Evolutionary conservation across 2,888 invertebrate species (phyloP), one percentile per base, ranked within the genome.

Genomic region (Syrphus vitripennis): DNA sequence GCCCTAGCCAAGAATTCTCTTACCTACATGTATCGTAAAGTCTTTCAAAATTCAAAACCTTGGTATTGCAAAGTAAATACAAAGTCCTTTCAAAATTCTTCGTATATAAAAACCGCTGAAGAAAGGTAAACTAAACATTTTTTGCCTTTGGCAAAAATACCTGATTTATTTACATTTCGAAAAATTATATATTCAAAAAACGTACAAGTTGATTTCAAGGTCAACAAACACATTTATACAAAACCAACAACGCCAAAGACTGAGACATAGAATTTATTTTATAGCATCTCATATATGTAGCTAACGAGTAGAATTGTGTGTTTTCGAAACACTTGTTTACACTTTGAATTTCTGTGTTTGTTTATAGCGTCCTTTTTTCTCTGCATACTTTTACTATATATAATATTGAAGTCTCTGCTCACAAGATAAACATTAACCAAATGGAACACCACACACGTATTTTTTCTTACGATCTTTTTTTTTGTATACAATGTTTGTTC

Each of bases 131-230:
- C 26, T 21, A 65, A 34, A 63, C 37, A 45, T 29, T 55, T 42
- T 21, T 45, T 6, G 31, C 19, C 21, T 61, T 55, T 42, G 12
- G 19, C 12, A 19, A 48, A 34, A 24, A 45, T 76, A 76, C 71
- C 71, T 77, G 71, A 77, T 77, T 77, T 31, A 50, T 57, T 81
- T 65, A 34, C 57, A 50, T 72, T 72, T 31, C 6, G 5, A 65
- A 63, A 70, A 24, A 37, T 45, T 75, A 19, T 6, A 31, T 70
- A 83, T 65, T 76, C 71, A 53, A 45, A 80, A 29, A 75, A 71
- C 80, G 83, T 76, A 80, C 83, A 83, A 76, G 83, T 80, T 80
- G 34, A 21, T 61, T 50, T 61, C 83, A 84, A 84, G 83, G 83
- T 80, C 83, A 79, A 76, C 80, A 84, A 80, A 80, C 70, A 71